A percentile compares a stretch with the other conserved stretches of the same genome.
phyloP scores from a whole-genome alignment of 2,888 invertebrate species.

The Anorthoa munda region DNA sequence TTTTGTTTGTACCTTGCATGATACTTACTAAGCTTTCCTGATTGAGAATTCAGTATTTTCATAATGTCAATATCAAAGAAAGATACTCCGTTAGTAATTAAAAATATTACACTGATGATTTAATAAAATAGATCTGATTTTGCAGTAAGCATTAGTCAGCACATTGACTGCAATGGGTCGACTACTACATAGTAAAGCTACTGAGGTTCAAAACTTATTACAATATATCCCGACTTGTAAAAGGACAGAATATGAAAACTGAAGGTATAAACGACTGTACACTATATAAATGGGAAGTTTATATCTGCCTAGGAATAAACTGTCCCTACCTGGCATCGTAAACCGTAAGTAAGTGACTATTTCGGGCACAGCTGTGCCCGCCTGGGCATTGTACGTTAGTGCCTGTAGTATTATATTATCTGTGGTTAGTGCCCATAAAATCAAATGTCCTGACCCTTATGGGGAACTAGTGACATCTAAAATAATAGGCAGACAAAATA shows the following conservation, averaged over 20 bases:
- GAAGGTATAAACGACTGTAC: background rate
- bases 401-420: too few species aligned
- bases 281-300: constrained; percentile 17
- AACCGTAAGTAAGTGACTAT: constrained; percentile 21
- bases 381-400: constrained; percentile 9
- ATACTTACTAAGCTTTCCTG: too few species aligned
- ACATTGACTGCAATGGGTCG: too few species aligned
- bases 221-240: background rate
- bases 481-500: background rate
- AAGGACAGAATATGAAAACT: background rate
- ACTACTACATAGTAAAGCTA: too few species aligned
- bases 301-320: constrained; percentile 8
- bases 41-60: too few species aligned
- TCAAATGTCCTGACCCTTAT: constrained; percentile 10
- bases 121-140: too few species aligned
- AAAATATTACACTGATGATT: too few species aligned
- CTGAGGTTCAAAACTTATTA: too few species aligned
- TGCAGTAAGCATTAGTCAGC: too few species aligned
- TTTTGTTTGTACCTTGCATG: too few species aligned
- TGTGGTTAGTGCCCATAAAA: constrained; percentile 23
- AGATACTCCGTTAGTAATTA: too few species aligned
- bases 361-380: constrained; percentile 26
- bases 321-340: constrained; percentile 23
- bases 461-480: background rate
- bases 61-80: too few species aligned